These are phyloP conservation scores for Sipha maydis DNA, from an alignment of 2,888 invertebrate genomes.

Conservation along the genomic window DNA sequence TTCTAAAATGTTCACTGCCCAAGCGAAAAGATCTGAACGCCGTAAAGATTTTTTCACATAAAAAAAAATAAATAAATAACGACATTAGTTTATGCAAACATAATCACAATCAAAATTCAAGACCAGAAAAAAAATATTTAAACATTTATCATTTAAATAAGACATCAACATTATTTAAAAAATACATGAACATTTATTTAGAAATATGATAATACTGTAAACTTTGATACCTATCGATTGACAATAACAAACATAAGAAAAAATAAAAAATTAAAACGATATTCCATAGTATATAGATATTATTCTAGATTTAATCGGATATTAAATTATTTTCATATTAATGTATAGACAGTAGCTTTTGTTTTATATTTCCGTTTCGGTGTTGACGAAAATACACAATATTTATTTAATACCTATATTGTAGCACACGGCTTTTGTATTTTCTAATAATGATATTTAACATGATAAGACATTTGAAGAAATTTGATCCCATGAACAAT, in stretches of 20 bases:
- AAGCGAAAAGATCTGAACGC: too few species aligned
- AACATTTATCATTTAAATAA: neutral
- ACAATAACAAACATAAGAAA: neutral
- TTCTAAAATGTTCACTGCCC: too few species aligned
- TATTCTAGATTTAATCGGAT: neutral
- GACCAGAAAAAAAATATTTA: neutral
- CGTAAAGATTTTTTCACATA: too few species aligned
- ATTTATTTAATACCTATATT: neutral
- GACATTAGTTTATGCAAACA: neutral
- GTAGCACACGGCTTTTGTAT: neutral
- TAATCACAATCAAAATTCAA: neutral
- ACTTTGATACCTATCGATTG: neutral
- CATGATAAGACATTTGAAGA: neutral
- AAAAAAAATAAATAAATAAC: neutral
- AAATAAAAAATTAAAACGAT: neutral
- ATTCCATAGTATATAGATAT: neutral
- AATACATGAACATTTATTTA: neutral
- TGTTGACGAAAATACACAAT: neutral
- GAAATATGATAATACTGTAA: neutral
- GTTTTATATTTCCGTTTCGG: neutral
- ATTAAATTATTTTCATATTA: neutral
- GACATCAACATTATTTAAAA: too few species aligned
- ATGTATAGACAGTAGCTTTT: neutral
- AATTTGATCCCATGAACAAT: neutral
- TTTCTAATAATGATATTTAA: neutral